Evolutionary conservation across 1,140 invertebrate species (phyloP).

Genomic region (Heliconius nattereri): DNA sequence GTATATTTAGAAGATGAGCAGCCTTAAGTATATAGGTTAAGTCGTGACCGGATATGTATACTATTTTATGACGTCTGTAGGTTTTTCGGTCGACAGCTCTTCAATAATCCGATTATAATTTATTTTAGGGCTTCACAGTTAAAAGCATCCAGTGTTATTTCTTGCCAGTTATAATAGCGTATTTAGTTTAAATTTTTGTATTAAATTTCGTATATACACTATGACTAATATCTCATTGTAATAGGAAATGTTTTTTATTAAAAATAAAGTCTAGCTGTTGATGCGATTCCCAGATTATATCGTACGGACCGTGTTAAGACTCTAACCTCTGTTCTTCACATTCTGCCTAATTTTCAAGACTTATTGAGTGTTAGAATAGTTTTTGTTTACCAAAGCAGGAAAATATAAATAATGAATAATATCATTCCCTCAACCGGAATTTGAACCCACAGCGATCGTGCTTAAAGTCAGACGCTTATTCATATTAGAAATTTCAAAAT

Average conservation of each 20-base stretch:
- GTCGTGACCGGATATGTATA: slow-evolving; percentile 4
- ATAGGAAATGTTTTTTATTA: no score
- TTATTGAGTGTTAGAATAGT: no score
- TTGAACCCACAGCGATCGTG: neutral
- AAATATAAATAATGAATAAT: no score
- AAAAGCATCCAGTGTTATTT: neutral
- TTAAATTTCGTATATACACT: no score
- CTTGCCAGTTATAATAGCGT: neutral
- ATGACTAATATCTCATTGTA: no score
- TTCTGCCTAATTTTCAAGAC: no score
- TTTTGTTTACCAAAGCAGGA: no score
- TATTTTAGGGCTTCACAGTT: neutral
- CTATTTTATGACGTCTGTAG: neutral
- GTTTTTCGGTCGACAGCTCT: slow-evolving; percentile 11
- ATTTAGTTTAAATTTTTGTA: neutral
- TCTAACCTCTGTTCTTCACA: no score
- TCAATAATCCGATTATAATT: slow-evolving; percentile 1
- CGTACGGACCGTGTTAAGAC: no score
- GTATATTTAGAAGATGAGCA: neutral
- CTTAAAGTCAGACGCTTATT: no score
- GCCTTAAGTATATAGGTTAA: slow-evolving; percentile 4
- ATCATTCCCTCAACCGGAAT: neutral
- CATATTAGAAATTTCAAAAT: neutral
- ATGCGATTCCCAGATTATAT: no score
- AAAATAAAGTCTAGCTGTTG: no score